These are phyloP conservation scores for Phortica magna DNA, from an alignment of 2,888 invertebrate species.

Conservation along the genomic window DNA sequence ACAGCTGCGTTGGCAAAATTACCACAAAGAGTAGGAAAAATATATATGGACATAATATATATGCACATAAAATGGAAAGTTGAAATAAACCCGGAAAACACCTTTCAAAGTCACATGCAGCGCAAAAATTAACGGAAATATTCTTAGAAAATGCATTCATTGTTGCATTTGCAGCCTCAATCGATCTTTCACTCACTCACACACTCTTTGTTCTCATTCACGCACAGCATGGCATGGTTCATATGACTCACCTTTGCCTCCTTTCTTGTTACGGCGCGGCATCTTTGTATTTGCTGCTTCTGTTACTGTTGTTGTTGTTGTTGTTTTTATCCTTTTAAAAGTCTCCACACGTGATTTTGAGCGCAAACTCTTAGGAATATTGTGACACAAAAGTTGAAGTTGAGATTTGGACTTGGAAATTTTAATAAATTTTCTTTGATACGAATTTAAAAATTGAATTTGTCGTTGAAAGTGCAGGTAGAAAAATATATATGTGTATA, in stretches of 20 bases:
- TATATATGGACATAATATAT: too few species aligned
- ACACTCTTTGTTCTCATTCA: background rate
- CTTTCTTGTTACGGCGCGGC: constrained; percentile 76
- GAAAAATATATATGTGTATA: background rate
- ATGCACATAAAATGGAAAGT: too few species aligned
- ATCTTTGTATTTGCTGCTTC: constrained; percentile 54
- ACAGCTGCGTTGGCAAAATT: too few species aligned
- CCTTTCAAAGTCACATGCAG: too few species aligned
- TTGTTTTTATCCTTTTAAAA: constrained; percentile 30
- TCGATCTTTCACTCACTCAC: too few species aligned
- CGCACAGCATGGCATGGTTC: background rate
- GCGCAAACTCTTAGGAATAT: background rate
- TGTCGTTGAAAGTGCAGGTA: background rate
- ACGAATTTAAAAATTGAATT: background rate
- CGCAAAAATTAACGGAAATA: too few species aligned
- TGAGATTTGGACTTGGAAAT: background rate
- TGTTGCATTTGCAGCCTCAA: too few species aligned
- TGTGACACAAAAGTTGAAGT: constrained; percentile 5
- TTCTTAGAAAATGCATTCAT: too few species aligned
- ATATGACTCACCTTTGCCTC: constrained; percentile 74
- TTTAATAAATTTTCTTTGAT: background rate
- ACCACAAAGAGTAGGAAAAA: too few species aligned
- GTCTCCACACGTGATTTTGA: background rate
- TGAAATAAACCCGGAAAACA: too few species aligned
- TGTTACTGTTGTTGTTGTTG: constrained; percentile 50